A percentile compares a stretch with the other conserved stretches of the same genome.
These are phyloP conservation scores for Psilopogon haemacephalus DNA, from an alignment of 2,113 vertebrate species.

Conservation along the genomic window DNA sequence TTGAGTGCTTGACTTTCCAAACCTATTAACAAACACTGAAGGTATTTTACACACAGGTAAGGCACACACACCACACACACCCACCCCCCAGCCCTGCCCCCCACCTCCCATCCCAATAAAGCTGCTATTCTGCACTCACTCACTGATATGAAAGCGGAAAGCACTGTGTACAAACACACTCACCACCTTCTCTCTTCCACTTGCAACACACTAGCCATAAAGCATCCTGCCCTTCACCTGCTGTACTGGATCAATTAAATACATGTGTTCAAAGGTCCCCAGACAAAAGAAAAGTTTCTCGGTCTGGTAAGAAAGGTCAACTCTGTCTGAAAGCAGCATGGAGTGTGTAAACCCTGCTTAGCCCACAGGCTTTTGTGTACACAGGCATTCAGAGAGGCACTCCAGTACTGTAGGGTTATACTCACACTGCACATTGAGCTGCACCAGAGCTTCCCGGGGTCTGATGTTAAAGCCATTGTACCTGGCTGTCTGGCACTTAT, in stretches of 20 bases:
- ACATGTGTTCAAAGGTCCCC: not conserved
- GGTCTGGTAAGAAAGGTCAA: not conserved
- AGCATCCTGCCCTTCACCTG: not conserved
- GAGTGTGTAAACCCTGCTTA: not conserved
- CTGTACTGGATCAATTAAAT: not conserved
- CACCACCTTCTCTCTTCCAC: not conserved
- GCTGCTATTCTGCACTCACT: not conserved
- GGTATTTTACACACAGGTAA: not conserved
- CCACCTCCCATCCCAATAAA: not conserved
- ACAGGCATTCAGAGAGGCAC: not conserved
- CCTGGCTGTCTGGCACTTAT: slow-evolving; percentile 94
- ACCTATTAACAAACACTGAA: not conserved
- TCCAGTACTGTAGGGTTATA: not conserved
- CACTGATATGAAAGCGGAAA: not conserved
- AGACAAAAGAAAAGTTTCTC: not conserved
- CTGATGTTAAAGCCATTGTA: slow-evolving; percentile 98
- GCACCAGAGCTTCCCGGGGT: slow-evolving; percentile 87
- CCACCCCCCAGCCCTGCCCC: too few relatives aligned
- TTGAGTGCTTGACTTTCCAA: not conserved
- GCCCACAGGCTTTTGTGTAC: not conserved
- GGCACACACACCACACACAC: not conserved
- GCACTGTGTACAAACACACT: not conserved
- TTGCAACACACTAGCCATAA: not conserved
- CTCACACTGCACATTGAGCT: slow-evolving; percentile 97
- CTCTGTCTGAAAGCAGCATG: not conserved